Evolutionary conservation across 2,888 invertebrate genomes (phyloP).

Genomic region (Drosophila phalerata): DNA sequence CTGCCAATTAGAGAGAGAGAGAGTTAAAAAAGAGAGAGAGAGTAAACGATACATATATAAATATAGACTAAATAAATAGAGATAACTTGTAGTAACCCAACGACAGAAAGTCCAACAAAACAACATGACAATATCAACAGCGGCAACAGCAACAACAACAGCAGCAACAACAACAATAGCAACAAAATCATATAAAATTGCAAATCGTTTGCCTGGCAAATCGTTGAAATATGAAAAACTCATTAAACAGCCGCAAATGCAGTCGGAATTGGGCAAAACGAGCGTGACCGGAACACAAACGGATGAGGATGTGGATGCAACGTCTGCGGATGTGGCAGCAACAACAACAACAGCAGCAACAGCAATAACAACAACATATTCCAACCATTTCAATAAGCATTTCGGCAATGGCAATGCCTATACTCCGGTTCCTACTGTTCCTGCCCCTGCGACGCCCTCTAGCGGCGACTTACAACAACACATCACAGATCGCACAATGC

Average conservation of each 20-base stretch:
- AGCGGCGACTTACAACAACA: not conserved
- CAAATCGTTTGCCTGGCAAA: constrained; percentile 72
- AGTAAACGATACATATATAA: constrained; percentile 35
- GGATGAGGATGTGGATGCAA: constrained; percentile 26
- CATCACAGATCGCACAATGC: constrained; percentile 67
- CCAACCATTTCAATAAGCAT: constrained; percentile 62
- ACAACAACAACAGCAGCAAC: not conserved
- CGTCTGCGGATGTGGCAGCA: constrained; percentile 24
- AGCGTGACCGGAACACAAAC: constrained; percentile 68
- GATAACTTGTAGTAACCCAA: constrained; percentile 59
- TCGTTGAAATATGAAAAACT: constrained; percentile 82
- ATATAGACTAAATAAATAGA: constrained; percentile 25
- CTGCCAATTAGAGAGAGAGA: constrained; percentile 64
- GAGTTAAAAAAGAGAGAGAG: not conserved
- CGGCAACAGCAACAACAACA: constrained; percentile 32
- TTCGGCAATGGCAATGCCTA: constrained; percentile 59
- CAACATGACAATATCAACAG: constrained; percentile 75
- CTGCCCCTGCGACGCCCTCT: constrained; percentile 11
- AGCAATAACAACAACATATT: constrained; percentile 11
- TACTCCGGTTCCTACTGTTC: too few relatives aligned
- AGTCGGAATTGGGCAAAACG: constrained; percentile 43
- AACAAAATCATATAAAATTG: constrained; percentile 32
- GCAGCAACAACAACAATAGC: constrained; percentile 18
- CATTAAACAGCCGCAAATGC: constrained; percentile 74
- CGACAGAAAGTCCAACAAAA: constrained; percentile 52